A percentile compares a stretch with the other conserved stretches of the same genome.
phyloP scores from a whole-genome alignment of 2,113 vertebrate genomes.

The Rhinoptilus africanus region DNA sequence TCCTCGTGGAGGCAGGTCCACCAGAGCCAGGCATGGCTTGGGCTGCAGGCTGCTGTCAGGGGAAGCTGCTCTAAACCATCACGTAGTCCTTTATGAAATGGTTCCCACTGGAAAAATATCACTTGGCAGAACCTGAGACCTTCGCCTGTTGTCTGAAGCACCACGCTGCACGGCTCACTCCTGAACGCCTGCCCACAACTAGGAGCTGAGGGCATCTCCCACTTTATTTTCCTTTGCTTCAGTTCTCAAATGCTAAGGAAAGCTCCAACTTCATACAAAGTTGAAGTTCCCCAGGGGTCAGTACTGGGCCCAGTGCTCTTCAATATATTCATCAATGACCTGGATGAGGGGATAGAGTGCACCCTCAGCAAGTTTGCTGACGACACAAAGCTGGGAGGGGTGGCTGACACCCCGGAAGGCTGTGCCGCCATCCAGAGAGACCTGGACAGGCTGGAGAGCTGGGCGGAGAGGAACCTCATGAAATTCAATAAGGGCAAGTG shows the following conservation, averaged over 20 bases:
- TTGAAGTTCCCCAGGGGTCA: no score
- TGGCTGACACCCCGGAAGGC: no score
- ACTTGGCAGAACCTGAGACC: neutral
- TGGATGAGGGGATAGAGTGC: no score
- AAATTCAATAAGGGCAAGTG: no score
- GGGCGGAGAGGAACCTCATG: no score
- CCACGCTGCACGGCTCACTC: neutral
- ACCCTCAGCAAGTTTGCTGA: no score
- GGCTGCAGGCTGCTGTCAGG: neutral
- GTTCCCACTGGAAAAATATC: neutral
- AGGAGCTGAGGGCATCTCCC: neutral
- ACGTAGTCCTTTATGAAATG: neutral
- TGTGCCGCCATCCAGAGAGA: no score
- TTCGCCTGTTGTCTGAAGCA: neutral
- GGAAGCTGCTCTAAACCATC: neutral
- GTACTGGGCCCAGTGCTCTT: no score
- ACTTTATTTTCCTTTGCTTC: neutral
- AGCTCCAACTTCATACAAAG: neutral
- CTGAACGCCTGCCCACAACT: neutral
- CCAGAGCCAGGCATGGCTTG: neutral
- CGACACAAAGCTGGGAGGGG: no score
- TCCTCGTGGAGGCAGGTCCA: neutral
- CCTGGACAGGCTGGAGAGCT: no score
- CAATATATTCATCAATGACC: no score
- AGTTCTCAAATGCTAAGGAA: neutral